Evolutionary conservation across 1,140 invertebrate genomes (phyloP).

Genomic region (Amyelois transitella): DNA sequence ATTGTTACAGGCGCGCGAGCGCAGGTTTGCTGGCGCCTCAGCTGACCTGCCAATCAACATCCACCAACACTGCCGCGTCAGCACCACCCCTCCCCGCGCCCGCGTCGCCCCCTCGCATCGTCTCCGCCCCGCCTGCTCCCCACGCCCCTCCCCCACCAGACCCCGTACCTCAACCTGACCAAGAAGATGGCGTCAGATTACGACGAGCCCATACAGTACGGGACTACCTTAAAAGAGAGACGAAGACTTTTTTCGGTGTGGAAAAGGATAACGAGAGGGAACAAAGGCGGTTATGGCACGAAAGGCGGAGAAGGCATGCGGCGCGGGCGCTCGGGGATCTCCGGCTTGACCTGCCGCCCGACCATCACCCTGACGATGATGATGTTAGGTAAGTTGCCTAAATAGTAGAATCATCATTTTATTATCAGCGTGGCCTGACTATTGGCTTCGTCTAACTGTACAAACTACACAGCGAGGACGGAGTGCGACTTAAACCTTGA

Average conservation of each 20-base stretch:
- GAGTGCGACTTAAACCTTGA: no score
- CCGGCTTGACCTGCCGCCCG: constrained; percentile 75
- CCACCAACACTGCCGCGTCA: constrained; percentile 39
- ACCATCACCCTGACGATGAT: constrained; percentile 75
- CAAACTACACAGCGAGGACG: no score
- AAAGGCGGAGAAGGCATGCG: constrained; percentile 83
- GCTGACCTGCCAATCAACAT: constrained; percentile 59
- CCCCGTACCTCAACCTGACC: constrained; percentile 46
- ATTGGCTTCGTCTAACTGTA: no score
- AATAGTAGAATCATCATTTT: neutral
- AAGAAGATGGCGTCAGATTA: constrained; percentile 61
- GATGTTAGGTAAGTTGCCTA: constrained; percentile 69
- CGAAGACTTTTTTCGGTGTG: constrained; percentile 86
- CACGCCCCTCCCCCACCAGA: constrained; percentile 40
- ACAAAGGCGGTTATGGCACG: constrained; percentile 83
- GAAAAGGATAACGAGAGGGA: constrained; percentile 82
- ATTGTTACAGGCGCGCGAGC: constrained; percentile 62
- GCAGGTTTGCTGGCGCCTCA: constrained; percentile 57
- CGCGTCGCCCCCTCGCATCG: constrained; percentile 53
- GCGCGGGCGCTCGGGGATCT: constrained; percentile 81
- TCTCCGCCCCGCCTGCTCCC: constrained; percentile 45
- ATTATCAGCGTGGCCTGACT: neutral
- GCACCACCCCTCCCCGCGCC: constrained; percentile 53
- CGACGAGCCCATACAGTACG: constrained; percentile 56
- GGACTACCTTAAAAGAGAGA: constrained; percentile 83